phyloP scores from a whole-genome alignment of 2,888 invertebrate species.

The Mythimna ferrago region DNA sequence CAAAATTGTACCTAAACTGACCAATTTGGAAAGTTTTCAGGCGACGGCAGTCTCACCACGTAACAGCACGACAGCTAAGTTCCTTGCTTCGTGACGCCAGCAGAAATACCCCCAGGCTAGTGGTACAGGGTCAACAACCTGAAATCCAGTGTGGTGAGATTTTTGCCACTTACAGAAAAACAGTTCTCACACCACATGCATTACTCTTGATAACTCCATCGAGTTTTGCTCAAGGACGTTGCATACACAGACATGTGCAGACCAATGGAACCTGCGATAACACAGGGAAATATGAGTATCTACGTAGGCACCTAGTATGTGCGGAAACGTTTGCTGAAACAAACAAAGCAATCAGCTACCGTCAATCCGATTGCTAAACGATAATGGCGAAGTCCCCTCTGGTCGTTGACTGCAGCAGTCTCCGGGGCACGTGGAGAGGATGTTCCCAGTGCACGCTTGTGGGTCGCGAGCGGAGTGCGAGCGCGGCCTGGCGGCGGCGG shows the following conservation, averaged over 20 bases:
- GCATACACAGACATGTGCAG: background rate
- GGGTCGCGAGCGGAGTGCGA: background rate
- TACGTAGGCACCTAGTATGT: too few species aligned
- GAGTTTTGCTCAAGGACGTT: background rate
- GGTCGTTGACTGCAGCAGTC: slow-evolving; percentile 1
- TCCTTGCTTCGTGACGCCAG: slow-evolving; percentile 10
- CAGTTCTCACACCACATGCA: background rate
- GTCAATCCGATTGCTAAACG: background rate
- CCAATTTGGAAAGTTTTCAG: slow-evolving; percentile 42
- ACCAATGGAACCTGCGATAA: too few species aligned
- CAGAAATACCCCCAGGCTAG: background rate
- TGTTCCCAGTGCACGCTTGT: background rate
- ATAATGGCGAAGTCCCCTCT: background rate
- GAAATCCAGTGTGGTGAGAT: background rate
- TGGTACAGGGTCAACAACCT: slow-evolving; percentile 16
- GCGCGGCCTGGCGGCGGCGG: too few species aligned
- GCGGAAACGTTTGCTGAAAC: background rate
- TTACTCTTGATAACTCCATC: background rate
- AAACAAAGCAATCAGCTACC: background rate
- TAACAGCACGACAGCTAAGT: background rate
- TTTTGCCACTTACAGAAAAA: background rate
- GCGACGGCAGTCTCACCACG: background rate
- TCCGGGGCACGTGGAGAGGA: slow-evolving; percentile 5
- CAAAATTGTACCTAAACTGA: slow-evolving; percentile 34
- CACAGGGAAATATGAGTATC: too few species aligned